Base-by-base conservation (phyloP, 1,140 invertebrate species). In the Sycophaga agraensis region DNA sequence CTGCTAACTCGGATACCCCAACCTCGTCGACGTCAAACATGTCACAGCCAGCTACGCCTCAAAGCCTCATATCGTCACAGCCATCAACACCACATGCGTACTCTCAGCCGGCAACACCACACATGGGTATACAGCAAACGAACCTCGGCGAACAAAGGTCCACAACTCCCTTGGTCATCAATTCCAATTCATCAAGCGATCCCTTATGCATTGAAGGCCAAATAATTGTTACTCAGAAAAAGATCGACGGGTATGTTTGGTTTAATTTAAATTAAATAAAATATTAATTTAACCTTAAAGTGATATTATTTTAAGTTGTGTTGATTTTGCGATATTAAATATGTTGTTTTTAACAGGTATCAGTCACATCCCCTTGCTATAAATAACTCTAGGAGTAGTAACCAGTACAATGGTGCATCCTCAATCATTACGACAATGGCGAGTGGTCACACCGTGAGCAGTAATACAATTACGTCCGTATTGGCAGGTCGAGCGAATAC, bases 381-480 rank as follows among this genome's bases (percentile, higher is more conserved):
- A 0, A 76, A 72, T 45, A 48, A 16, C 11, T 42, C 31, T 21
- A 51, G n/a, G n/a, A 56, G 35, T 21, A 59, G 28, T 7, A 26
- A 31, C 19, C 65, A 65, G 6, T 76, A 71, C 40, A 69, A 60
- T 14, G 69, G 73, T 35, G 66, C 71, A 45, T 85, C 69, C 71
- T 88, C 46, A 17, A 64, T 79, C 7, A 79, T 81, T 46, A 90
- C 88, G 0, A 90, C 89, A 3, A 89, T 90, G 88, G 88, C 88
- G 0, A 90, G 88, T 72, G 88, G 88, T 22, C 87, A 87, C 66
- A 88, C 87, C 2, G 79, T 88, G 9, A 87, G 88, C 46, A 85
- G 88, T 65, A 90, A 91, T 66, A 91, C 89, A 0, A 88, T 91
- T 31, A 91, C 90, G 0, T 91, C 89, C 16, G 89, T 91, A 5